Evolutionary conservation across 2,797 vertebrate genomes (phyloP), one percentile per base, ranked within the genome.

Genomic region (Cossypha caffra): DNA sequence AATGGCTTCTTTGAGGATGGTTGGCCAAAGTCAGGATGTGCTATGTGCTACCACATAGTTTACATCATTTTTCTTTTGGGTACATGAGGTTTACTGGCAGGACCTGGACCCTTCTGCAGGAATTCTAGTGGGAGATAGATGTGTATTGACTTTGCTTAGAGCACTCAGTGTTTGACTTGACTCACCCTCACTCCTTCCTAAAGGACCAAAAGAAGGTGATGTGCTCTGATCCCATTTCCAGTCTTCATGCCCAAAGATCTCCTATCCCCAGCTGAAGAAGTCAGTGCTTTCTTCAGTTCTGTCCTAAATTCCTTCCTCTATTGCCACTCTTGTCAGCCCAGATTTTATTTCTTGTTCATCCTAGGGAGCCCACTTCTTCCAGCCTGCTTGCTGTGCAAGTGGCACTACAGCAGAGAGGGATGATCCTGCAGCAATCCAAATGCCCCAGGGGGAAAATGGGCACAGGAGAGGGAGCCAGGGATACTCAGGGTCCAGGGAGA

Each of bases 401-500:
- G 18, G 18, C n/a, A 16, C 18, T 45, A 7, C 28, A 55, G 64
- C 19, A 45, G 0, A 35, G 43, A 50, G 14, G 37, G 64, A 23
- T 40, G 47, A 23, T 51, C 37, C 31, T 71, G 43, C 24, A 50
- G 51, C 55, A 9, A 6, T 37, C 66, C 45, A 15, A 57, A 2
- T n/a, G 54, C 6, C 37, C 33, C 59, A n/a, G 57, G 35, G 40
- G 51, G 25, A 13, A 57, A 64, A 31, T 0, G 11, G 31, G 21
- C 68, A 28, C 2, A 5, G 33, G 50, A 52, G 38, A 51, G 12
- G 0, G 1, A 68, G 18, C 14, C 3, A 7, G 38, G 47, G 29
- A 31, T 1, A 4, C 20, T 58, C 20, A 18, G 13, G 10, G 8
- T 8, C 4, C 59, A 38, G 38, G 38, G 38, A 38, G 15, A 38